A percentile compares a stretch with the other conserved stretches of the same genome.
Conservation (phyloP, 2,888 invertebrate species). For the Eucriotettix oculatus region DNA sequence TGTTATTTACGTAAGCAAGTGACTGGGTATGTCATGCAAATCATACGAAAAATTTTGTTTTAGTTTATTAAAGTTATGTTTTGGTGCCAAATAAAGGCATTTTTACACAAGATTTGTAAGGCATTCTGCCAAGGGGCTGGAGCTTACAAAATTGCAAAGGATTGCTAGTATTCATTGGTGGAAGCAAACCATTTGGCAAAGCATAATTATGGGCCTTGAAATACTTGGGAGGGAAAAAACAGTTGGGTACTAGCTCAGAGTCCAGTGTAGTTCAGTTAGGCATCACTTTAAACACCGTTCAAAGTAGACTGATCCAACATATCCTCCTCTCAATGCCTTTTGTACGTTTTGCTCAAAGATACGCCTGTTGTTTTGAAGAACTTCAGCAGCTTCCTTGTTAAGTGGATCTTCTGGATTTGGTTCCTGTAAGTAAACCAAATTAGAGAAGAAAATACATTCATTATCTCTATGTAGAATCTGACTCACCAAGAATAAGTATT, state of each 20-base stretch:
- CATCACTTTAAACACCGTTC: conserved; percentile 89
- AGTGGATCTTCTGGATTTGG: conserved; percentile 97
- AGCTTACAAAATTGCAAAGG: no score
- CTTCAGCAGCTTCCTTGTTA: conserved; percentile 96
- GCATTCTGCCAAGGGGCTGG: no score
- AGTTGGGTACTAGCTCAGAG: background rate
- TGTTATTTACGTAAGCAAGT: no score
- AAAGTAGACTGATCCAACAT: conserved; percentile 85
- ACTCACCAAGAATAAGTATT: conserved; percentile 85
- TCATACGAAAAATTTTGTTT: no score
- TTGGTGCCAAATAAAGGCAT: no score
- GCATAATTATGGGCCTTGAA: background rate
- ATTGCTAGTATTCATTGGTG: no score
- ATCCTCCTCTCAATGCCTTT: conserved; percentile 91
- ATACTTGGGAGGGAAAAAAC: background rate
- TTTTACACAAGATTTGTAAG: no score
- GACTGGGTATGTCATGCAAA: no score
- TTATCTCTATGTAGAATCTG: background rate
- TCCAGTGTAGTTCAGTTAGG: background rate
- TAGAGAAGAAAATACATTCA: background rate
- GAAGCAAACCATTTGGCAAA: background rate
- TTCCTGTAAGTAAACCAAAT: conserved; percentile 44
- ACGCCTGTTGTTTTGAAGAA: conserved; percentile 82
- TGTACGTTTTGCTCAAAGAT: conserved; percentile 92
- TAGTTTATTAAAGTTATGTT: no score